Evolutionary conservation across 2,797 vertebrate species (phyloP).

Genomic region (Oophaga sylvatica): DNA sequence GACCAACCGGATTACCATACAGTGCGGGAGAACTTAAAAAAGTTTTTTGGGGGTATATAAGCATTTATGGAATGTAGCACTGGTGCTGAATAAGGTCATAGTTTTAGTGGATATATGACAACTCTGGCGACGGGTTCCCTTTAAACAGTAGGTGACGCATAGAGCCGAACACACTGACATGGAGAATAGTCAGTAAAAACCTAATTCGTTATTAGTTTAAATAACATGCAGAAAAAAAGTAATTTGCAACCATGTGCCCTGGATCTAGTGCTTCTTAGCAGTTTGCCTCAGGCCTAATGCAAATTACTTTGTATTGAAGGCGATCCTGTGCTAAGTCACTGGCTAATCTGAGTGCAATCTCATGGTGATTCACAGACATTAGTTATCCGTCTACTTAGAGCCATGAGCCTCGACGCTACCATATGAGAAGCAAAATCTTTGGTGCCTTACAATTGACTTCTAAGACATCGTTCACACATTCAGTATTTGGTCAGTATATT

Average conservation of each 20-base stretch:
- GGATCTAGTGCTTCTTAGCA: conserved; percentile 6
- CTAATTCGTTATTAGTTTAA: conserved; percentile 16
- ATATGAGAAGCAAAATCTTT: background rate
- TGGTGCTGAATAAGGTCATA: too few relatives aligned
- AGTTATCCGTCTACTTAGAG: background rate
- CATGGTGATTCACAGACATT: conserved; percentile 1
- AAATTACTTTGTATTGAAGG: background rate
- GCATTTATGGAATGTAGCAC: too few relatives aligned
- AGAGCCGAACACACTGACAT: background rate
- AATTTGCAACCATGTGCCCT: background rate
- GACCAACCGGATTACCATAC: too few relatives aligned
- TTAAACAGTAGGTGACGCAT: background rate
- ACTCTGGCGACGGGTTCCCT: too few relatives aligned
- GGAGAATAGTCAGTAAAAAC: background rate
- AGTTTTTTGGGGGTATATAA: too few relatives aligned
- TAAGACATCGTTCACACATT: too few relatives aligned
- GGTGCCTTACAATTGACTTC: too few relatives aligned
- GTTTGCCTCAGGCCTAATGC: conserved; percentile 13
- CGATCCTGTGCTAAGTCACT: background rate
- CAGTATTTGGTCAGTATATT: too few relatives aligned
- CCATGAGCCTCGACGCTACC: background rate
- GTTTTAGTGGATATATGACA: too few relatives aligned
- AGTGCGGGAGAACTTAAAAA: too few relatives aligned
- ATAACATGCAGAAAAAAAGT: background rate
- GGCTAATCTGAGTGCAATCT: background rate